Evolutionary conservation across 1,140 invertebrate genomes (phyloP), one percentile per base, ranked within the genome.

Genomic region (Drosophila ananassae): DNA sequence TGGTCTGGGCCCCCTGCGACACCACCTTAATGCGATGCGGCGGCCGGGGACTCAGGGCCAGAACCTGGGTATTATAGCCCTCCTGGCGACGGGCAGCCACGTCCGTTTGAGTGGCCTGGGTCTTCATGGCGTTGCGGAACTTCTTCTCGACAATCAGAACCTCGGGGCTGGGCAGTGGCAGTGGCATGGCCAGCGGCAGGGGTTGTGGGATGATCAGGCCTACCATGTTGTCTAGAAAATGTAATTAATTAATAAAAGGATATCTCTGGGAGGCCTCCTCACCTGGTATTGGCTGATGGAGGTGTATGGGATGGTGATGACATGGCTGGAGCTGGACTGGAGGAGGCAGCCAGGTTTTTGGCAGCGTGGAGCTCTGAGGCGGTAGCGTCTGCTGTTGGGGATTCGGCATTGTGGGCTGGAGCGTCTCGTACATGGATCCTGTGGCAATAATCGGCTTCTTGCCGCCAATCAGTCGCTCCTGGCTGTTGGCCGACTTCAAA

Each of bases 31-130:
- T 96, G 94, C 95, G 83, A 91, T 95, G 94, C 6, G 94, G 93
- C 3, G 94, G 94, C 32, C 96, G 91, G 5, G 96, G 97, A 92
- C 96, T 97, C 4, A 98, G 92, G 8, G 95, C 96, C 60, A 96
- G 92, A 77, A 95, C 94, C 77, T 95, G 95, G 2, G 96, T 95
- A 47, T 78, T 82, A n/a, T 94, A 94, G 6, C 94, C 90, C 12
- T 94, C 94, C 91, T 96, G 95, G 46, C 95, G 93, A 1, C 83
- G 79, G 3, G 83, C 76, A 0, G 57, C 82, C 73, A 94, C 93
- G 92, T 98, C 97, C 24, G 97, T 98, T 92, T 98, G 97, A 0
- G 97, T 98, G 1, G 97, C 97, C 93, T 98, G 97, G 0, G 97
- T 97, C 83, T 97, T 96, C 97, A 98, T 98, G 1, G 95, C 94